phyloP scores from a whole-genome alignment of 2,113 vertebrate species.

The Nettapus auritus region DNA sequence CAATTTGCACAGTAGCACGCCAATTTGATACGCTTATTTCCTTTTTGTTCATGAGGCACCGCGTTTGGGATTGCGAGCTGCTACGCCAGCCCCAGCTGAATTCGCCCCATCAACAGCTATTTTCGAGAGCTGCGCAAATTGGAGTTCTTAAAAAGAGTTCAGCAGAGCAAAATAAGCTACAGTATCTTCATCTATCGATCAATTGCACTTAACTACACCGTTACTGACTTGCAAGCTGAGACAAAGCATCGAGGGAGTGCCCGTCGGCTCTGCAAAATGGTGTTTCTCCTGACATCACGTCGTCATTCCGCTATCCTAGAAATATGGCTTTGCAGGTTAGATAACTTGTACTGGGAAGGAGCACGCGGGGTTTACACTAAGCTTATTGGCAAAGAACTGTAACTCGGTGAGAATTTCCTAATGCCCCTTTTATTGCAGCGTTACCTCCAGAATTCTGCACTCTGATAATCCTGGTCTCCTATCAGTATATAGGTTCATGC shows the following conservation, averaged over 20 bases:
- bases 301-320: constrained; percentile 37
- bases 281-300: not conserved
- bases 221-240: not conserved
- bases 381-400: not conserved
- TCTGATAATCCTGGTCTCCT: not conserved
- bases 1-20: constrained; percentile 43
- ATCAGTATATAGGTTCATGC: not conserved
- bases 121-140: constrained; percentile 60
- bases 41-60: not conserved
- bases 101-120: not conserved
- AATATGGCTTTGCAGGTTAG: constrained; percentile 67
- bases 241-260: not conserved
- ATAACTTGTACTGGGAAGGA: not conserved
- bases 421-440: constrained; percentile 31
- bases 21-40: not conserved
- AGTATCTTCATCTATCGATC: constrained; percentile 74
- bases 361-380: not conserved
- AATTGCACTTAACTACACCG: constrained; percentile 85
- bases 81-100: not conserved
- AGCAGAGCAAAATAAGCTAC: constrained; percentile 73
- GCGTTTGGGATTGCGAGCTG: not conserved
- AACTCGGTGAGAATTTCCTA: not conserved
- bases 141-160: constrained; percentile 85
- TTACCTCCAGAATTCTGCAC: not conserved
- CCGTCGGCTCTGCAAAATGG: not conserved